Evolutionary conservation across 2,888 invertebrate species (phyloP), one percentile per base, ranked within the genome.

Genomic region (Volucella zonaria): DNA sequence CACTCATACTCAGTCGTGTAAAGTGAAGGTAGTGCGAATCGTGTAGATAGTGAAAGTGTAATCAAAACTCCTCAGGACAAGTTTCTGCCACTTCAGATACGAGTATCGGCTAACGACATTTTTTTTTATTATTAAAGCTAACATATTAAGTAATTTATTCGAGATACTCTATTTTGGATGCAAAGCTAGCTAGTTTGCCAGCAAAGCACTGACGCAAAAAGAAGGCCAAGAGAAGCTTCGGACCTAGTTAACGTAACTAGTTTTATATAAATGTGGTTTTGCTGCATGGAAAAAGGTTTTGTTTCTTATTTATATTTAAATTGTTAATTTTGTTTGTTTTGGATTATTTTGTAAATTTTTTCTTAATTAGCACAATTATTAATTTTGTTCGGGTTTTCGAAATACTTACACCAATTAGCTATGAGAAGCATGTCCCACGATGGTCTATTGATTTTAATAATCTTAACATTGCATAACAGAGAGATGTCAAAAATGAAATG

Each of bases 31-130:
- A 68, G 14, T 62, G 54, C 12, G 52, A 52, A n/a, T 51, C 23
- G 54, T 68, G 52, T 42, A 38, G 56, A 67, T 8, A 83, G 82
- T 75, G 82, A 79, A 83, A 83, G 82, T 79, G 64, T 43, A 42
- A 56, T 75, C 70, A 23, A 74, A 68, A 64, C 59, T 71, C 54
- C 18, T 77, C 82, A 47, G 56, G 67, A 68, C 9, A 62, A 49
- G 18, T 10, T 15, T 9, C 8, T 64, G 15, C 40, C 45, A 40
- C n/a, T 9, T 15, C n/a, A 58, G 10, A 9, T 42, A 10, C 12
- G 12, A 12, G 14, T 31, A 23, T 10, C 42, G 31, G 40, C 49
- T 12, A 10, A 59, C 43, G 40, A 40, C 15, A 10, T 8, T 66
- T 58, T 54, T 12, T 14, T 43, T 15, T 54, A 40, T 18, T 61